Evolutionary conservation across 2,113 vertebrate species (phyloP).

Genomic region (Elanoides forficatus): DNA sequence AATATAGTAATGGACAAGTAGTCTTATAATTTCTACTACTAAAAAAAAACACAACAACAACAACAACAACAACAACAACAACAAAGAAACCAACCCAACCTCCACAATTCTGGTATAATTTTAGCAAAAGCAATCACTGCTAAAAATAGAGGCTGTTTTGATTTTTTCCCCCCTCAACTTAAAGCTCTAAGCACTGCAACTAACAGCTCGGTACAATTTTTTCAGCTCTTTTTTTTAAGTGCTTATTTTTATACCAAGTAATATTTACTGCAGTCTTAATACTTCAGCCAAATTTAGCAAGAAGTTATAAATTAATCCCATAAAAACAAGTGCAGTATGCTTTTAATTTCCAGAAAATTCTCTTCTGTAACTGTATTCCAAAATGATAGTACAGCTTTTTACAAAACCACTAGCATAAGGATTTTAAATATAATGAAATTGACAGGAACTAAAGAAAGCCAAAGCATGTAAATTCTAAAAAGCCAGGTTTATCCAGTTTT

Average conservation of each 20-base stretch:
- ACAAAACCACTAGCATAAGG: not conserved
- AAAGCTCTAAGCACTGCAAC: not conserved
- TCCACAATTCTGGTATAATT: not conserved
- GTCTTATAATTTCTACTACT: not conserved
- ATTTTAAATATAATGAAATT: not conserved
- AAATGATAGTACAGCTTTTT: not conserved
- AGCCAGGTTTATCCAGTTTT: not conserved
- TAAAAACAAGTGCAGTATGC: not conserved
- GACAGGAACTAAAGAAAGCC: not conserved
- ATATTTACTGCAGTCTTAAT: constrained; percentile 5
- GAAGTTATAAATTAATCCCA: not conserved
- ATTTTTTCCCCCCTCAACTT: not conserved
- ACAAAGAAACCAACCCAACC: not conserved
- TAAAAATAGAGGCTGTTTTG: not conserved
- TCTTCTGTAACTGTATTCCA: not conserved
- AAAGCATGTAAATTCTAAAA: not conserved
- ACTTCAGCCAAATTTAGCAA: constrained; percentile 27
- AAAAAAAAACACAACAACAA: not conserved
- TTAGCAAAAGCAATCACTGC: not conserved
- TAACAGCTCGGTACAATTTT: not conserved
- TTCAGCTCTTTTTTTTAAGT: not conserved
- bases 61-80: not conserved
- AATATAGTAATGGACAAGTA: not conserved
- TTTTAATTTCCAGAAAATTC: constrained; percentile 37
- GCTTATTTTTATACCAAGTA: constrained; percentile 26